phyloP scores from a whole-genome alignment of 2,888 invertebrate species.

The Operophtera brumata region DNA sequence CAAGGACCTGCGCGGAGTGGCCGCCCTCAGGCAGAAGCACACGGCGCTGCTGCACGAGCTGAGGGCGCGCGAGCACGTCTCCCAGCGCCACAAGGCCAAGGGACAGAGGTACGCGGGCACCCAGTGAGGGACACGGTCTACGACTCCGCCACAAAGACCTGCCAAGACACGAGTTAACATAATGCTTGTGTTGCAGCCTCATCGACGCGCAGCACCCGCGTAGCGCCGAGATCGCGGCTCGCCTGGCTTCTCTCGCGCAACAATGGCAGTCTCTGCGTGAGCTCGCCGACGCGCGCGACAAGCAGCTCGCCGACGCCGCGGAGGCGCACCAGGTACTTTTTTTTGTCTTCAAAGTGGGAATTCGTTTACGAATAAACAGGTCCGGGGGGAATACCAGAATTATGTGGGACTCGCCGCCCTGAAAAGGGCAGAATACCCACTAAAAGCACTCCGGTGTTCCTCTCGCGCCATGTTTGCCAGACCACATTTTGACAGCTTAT shows the following conservation, averaged over 20 bases:
- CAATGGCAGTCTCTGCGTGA: constrained; percentile 96
- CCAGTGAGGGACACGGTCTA: too few relatives aligned
- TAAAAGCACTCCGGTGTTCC: too few relatives aligned
- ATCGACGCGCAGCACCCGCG: constrained; percentile 91
- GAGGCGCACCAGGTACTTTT: constrained; percentile 91
- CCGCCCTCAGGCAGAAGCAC: constrained; percentile 95
- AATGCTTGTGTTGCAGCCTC: constrained; percentile 66
- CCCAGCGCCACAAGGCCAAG: constrained; percentile 68
- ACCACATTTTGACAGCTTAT: too few relatives aligned
- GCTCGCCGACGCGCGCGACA: constrained; percentile 80
- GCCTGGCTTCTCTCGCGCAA: constrained; percentile 88
- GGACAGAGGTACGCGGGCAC: constrained; percentile 82
- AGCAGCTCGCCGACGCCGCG: constrained; percentile 84
- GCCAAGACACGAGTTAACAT: too few relatives aligned
- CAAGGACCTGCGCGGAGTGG: constrained; percentile 94
- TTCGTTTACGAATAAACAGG: too few relatives aligned
- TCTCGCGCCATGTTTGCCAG: too few relatives aligned
- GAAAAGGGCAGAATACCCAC: too few relatives aligned
- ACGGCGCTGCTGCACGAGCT: constrained; percentile 95
- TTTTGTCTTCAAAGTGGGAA: too few relatives aligned
- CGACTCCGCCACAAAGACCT: too few relatives aligned
- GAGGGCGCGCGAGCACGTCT: constrained; percentile 82
- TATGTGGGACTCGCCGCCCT: too few relatives aligned
- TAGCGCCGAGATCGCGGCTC: constrained; percentile 88
- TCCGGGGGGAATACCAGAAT: too few relatives aligned